These are phyloP conservation scores for Palythoa heliodiscus DNA, from an alignment of 92 coral and sea anemone genomes.

Conservation along the genomic window DNA sequence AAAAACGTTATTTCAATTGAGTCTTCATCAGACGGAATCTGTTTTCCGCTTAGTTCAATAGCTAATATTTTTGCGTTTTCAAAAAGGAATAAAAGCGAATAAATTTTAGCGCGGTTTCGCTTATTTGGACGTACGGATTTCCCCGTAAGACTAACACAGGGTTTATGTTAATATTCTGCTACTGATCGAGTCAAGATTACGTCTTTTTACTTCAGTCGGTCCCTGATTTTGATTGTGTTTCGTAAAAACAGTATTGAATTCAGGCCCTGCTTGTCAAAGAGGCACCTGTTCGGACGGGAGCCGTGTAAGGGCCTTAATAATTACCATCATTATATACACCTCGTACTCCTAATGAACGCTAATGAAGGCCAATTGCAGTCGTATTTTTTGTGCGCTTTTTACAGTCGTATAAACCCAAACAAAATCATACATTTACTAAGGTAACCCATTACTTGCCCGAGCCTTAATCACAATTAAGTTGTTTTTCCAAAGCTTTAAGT, in stretches of 20 bases:
- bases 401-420: constrained; percentile 69
- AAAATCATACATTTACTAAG: constrained; percentile 47
- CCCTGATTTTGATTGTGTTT: constrained; percentile 61
- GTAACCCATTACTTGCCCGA: constrained; percentile 42
- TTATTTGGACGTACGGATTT: background rate
- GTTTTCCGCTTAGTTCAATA: constrained; percentile 65
- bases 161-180: constrained; percentile 37
- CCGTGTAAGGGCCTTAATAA: constrained; percentile 62
- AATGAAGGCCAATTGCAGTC: constrained; percentile 87
- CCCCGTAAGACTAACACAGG: constrained; percentile 31
- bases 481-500: constrained; percentile 40
- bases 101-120: background rate
- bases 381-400: constrained; percentile 64
- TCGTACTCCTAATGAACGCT: constrained; percentile 83
- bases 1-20: constrained; percentile 56
- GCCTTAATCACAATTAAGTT: constrained; percentile 52
- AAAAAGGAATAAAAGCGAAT: background rate
- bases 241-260: constrained; percentile 77
- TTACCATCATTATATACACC: constrained; percentile 81
- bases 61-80: constrained; percentile 43
- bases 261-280: constrained; percentile 64
- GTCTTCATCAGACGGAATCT: constrained; percentile 38
- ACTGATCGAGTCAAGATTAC: constrained; percentile 43
- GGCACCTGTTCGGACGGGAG: constrained; percentile 69
- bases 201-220: constrained; percentile 30